These are phyloP conservation scores for Todus mexicanus DNA, from an alignment of 2,797 vertebrate species.

Conservation along the genomic window DNA sequence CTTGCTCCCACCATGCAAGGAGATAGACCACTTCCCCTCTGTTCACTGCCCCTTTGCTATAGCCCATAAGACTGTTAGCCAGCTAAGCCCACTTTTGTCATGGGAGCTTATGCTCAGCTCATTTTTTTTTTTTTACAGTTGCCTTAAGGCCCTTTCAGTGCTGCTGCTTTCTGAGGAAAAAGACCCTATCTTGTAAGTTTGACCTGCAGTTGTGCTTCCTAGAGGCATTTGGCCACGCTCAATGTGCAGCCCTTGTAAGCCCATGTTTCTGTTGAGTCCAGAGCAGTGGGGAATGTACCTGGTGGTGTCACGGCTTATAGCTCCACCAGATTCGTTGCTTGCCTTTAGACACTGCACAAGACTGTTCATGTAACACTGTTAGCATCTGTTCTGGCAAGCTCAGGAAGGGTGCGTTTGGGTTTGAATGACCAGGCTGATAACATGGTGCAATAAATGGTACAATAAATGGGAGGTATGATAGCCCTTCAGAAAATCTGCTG, in stretches of 20 bases:
- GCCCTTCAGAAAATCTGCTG: not conserved
- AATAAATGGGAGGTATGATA: not conserved
- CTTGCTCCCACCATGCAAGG: not conserved
- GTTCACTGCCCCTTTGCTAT: not conserved
- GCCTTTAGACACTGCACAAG: not conserved
- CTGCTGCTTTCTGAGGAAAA: not conserved
- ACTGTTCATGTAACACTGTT: not conserved
- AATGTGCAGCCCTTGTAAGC: not conserved
- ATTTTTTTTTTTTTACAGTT: not conserved
- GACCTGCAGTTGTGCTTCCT: not conserved
- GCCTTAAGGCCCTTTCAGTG: not conserved
- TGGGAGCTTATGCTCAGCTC: constrained; percentile 1
- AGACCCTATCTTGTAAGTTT: not conserved
- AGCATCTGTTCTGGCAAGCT: not conserved
- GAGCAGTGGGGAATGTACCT: not conserved
- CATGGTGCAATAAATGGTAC: not conserved
- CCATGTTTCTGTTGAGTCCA: fast-evolving
- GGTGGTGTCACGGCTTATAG: not conserved
- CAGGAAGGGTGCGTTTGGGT: not conserved
- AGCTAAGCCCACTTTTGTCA: constrained; percentile 30
- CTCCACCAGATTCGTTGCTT: not conserved
- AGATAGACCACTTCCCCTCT: not conserved
- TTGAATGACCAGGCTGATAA: not conserved
- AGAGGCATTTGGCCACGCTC: not conserved
- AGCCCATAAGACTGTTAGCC: not conserved